These are phyloP conservation scores for Rhombomys opimus DNA, from an alignment of 2,113 vertebrate genomes.

Conservation along the genomic window DNA sequence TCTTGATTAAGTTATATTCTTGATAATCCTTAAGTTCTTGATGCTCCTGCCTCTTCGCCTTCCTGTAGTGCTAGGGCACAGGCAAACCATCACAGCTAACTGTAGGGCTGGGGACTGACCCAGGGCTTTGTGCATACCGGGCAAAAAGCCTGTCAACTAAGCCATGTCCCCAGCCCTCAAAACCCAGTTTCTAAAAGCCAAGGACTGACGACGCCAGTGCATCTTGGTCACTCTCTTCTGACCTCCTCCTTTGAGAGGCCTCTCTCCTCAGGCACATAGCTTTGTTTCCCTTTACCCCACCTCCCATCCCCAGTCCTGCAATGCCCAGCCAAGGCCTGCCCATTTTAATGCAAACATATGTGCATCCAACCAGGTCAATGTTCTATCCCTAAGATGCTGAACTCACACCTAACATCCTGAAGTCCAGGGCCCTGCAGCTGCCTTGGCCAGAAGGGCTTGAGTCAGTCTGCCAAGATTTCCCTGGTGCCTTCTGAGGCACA, in stretches of 20 bases:
- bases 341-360: neutral
- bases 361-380: neutral
- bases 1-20: too few relatives aligned
- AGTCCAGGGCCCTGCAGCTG: neutral
- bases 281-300: fast-evolving
- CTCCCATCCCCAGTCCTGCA: neutral
- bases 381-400: neutral
- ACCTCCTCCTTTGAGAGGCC: too few relatives aligned
- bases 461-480: fast-evolving
- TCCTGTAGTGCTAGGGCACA: neutral
- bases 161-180: too few relatives aligned
- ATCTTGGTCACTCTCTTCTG: fast-evolving
- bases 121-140: neutral
- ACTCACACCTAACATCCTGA: too few relatives aligned
- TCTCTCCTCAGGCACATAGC: fast-evolving
- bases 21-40: neutral
- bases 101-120: neutral
- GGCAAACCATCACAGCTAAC: neutral
- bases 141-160: neutral
- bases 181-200: neutral
- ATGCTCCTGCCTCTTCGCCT: neutral
- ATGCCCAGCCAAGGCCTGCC: neutral
- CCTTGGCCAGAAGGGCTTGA: fast-evolving
- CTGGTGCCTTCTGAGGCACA: neutral
- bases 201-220: too few relatives aligned